phyloP scores from a whole-genome alignment of 1,140 invertebrate species.

The Penaeus chinensis region DNA sequence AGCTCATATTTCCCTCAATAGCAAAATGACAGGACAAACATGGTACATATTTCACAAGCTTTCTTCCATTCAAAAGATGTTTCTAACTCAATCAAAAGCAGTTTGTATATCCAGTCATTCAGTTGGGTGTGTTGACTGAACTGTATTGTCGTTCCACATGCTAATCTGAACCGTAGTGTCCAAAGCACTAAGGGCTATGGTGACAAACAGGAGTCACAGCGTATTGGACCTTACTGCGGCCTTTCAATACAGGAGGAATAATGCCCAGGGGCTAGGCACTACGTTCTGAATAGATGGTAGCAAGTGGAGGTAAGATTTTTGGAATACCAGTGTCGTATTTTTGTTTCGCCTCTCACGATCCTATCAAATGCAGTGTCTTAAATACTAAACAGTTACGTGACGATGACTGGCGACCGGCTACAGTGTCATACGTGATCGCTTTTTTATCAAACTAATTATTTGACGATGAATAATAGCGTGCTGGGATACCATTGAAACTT shows the following conservation, averaged over 20 bases:
- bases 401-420: too few relatives aligned
- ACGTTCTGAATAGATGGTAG: conserved; percentile 44
- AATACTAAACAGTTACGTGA: too few relatives aligned
- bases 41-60: conserved; percentile 56
- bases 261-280: conserved; percentile 42
- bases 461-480: too few relatives aligned
- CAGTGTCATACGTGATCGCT: too few relatives aligned
- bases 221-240: conserved; percentile 48
- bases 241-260: conserved; percentile 52
- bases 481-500: neutral
- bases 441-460: too few relatives aligned
- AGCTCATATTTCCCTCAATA: conserved; percentile 49
- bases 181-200: neutral
- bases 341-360: conserved; percentile 20
- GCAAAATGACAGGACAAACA: conserved; percentile 53
- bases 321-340: conserved; percentile 32
- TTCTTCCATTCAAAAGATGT: conserved; percentile 54
- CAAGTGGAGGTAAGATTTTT: conserved; percentile 48
- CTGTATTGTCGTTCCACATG: conserved; percentile 2
- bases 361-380: neutral
- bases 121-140: conserved; percentile 41
- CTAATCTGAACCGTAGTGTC: conserved; percentile 3
- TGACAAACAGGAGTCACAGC: neutral
- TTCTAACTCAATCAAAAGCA: conserved; percentile 58
- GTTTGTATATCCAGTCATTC: conserved; percentile 57